A percentile compares a stretch with the other conserved stretches of the same genome.
phyloP scores from a whole-genome alignment of 2,888 invertebrate species.

The Cheiracanthium punctorium region DNA sequence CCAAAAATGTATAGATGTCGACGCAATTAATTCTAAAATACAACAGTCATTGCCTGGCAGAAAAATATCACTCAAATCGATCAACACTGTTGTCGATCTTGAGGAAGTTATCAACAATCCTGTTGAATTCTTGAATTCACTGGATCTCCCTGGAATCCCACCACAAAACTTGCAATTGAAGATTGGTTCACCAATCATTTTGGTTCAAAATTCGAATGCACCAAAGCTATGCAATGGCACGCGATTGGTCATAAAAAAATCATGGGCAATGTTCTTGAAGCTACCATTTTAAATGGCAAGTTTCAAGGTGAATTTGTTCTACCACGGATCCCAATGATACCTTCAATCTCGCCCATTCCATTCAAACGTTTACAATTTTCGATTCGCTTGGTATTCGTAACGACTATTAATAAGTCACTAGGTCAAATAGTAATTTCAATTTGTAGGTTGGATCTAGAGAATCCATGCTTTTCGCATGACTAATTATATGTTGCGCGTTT shows the following conservation, averaged over 20 bases:
- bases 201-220: constrained; percentile 62
- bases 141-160: constrained; percentile 61
- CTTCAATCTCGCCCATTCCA: constrained; percentile 65
- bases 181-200: constrained; percentile 52
- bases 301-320: constrained; percentile 68
- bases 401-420: constrained; percentile 70
- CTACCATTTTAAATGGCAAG: constrained; percentile 67
- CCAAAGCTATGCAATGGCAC: constrained; percentile 73
- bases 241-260: constrained; percentile 66
- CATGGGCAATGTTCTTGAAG: constrained; percentile 70
- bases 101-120: constrained; percentile 70
- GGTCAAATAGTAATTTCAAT: constrained; percentile 25
- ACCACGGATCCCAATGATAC: constrained; percentile 67
- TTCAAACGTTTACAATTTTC: constrained; percentile 71
- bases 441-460: constrained; percentile 58
- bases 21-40: constrained; percentile 63
- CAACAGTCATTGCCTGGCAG: constrained; percentile 25
- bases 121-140: constrained; percentile 64
- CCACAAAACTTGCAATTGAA: constrained; percentile 56
- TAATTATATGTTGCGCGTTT: background rate
- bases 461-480: constrained; percentile 70
- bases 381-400: constrained; percentile 63
- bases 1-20: constrained; percentile 62
- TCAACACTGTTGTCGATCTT: constrained; percentile 66
- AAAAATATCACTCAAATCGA: constrained; percentile 47